These are phyloP conservation scores for Harmothoe impar DNA, from an alignment of 2,888 invertebrate species.

Conservation along the genomic window DNA sequence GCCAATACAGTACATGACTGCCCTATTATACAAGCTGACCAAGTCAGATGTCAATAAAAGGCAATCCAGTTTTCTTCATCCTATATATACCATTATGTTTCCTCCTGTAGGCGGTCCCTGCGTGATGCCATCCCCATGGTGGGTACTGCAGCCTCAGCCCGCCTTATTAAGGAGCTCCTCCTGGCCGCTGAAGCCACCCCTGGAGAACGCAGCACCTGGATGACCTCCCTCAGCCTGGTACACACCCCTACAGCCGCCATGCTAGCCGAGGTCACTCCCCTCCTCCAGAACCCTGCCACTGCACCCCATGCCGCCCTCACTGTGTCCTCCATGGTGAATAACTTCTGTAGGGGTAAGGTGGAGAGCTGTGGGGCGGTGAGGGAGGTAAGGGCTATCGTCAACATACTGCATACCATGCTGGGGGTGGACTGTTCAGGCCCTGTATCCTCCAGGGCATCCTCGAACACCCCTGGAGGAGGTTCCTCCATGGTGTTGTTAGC, in stretches of 20 bases:
- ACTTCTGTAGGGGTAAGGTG: constrained; percentile 86
- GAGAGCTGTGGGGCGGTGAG: constrained; percentile 76
- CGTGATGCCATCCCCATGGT: constrained; percentile 94
- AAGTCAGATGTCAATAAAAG: too few relatives aligned
- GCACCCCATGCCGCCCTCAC: constrained; percentile 87
- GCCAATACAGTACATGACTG: too few relatives aligned
- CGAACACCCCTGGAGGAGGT: neutral
- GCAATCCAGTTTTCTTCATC: too few relatives aligned
- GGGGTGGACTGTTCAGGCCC: constrained; percentile 67
- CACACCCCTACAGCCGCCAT: constrained; percentile 77
- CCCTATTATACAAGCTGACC: too few relatives aligned
- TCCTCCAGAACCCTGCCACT: constrained; percentile 79
- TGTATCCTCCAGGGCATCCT: constrained; percentile 46
- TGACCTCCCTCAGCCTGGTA: constrained; percentile 92
- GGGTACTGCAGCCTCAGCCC: constrained; percentile 91
- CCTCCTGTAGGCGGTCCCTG: constrained; percentile 87
- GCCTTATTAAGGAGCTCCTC: constrained; percentile 92
- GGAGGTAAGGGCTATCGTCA: constrained; percentile 40
- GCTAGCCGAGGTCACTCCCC: constrained; percentile 80
- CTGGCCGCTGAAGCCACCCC: constrained; percentile 87
- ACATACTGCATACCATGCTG: constrained; percentile 69
- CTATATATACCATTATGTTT: neutral
- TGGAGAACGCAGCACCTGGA: constrained; percentile 90
- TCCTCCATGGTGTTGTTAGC: constrained; percentile 65
- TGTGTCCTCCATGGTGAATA: constrained; percentile 88